phyloP scores from a whole-genome alignment of 2,888 invertebrate genomes.

The Tubiluchus corallicola region DNA sequence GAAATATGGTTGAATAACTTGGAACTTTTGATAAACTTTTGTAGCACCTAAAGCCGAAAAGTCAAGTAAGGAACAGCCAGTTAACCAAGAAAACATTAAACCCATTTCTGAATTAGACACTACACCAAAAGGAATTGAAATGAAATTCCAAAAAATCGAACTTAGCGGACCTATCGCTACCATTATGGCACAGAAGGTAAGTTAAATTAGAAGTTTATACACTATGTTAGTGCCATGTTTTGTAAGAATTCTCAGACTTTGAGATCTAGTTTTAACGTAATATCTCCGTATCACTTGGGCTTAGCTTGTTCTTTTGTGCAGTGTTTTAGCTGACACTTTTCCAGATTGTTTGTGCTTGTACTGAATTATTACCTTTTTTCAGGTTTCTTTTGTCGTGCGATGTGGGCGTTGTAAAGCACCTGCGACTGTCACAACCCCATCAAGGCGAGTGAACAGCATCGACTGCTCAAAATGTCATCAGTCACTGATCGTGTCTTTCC shows the following conservation, averaged over 20 bases:
- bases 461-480: constrained; percentile 23
- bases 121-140: constrained; percentile 22
- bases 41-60: background rate
- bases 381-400: constrained; percentile 7
- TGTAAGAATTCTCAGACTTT: no score
- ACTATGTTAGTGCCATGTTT: no score
- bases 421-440: constrained; percentile 20
- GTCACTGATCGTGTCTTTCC: constrained; percentile 20
- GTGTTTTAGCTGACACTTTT: constrained; percentile 19
- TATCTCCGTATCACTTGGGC: no score
- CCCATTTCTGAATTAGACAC: background rate
- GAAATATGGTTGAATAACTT: no score
- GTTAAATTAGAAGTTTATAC: no score
- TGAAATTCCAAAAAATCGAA: constrained; percentile 22
- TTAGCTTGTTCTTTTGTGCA: no score
- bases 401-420: constrained; percentile 15
- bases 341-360: background rate
- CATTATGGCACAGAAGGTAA: constrained; percentile 20
- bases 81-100: background rate
- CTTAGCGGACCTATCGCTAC: constrained; percentile 23
- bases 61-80: no score
- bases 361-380: background rate
- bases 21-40: background rate
- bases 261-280: no score
- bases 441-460: constrained; percentile 18